These are phyloP conservation scores for Polyploca ridens DNA, from an alignment of 2,888 invertebrate species.

Conservation along the genomic window DNA sequence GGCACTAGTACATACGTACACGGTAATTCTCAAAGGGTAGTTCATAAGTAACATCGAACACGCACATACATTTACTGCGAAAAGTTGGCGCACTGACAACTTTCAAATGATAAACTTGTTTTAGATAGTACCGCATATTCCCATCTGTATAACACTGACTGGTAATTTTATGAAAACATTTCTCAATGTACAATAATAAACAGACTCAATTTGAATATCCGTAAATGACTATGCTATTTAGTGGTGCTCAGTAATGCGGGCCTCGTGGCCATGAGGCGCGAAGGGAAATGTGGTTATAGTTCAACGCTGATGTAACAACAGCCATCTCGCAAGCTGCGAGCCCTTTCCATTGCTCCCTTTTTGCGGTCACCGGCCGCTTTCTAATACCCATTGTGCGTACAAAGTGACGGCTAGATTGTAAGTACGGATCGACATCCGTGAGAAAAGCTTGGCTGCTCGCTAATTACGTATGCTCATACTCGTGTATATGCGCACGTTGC, in stretches of 20 bases:
- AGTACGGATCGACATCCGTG: slow-evolving; percentile 73
- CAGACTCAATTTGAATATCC: not conserved
- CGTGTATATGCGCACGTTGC: slow-evolving; percentile 27
- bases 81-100: slow-evolving; percentile 32
- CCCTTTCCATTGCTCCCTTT: slow-evolving; percentile 80
- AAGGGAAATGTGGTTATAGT: slow-evolving; percentile 51
- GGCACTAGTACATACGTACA: slow-evolving; percentile 59
- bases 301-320: slow-evolving; percentile 78
- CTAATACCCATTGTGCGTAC: slow-evolving; percentile 78
- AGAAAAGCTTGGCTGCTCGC: slow-evolving; percentile 58
- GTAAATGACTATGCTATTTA: not conserved
- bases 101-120: slow-evolving; percentile 16
- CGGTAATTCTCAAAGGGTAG: not conserved
- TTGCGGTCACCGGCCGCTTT: slow-evolving; percentile 80
- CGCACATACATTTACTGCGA: slow-evolving; percentile 3
- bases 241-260: not conserved
- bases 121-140: not conserved
- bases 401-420: slow-evolving; percentile 62
- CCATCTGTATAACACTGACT: not conserved
- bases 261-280: slow-evolving; percentile 45
- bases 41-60: slow-evolving; percentile 11
- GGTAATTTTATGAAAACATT: slow-evolving; percentile 1
- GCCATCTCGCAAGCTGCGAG: slow-evolving; percentile 71
- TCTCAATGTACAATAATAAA: not conserved
- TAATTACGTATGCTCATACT: slow-evolving; percentile 57